These are phyloP conservation scores for Cygnus atratus DNA, from an alignment of 2,113 vertebrate species.

Conservation along the genomic window DNA sequence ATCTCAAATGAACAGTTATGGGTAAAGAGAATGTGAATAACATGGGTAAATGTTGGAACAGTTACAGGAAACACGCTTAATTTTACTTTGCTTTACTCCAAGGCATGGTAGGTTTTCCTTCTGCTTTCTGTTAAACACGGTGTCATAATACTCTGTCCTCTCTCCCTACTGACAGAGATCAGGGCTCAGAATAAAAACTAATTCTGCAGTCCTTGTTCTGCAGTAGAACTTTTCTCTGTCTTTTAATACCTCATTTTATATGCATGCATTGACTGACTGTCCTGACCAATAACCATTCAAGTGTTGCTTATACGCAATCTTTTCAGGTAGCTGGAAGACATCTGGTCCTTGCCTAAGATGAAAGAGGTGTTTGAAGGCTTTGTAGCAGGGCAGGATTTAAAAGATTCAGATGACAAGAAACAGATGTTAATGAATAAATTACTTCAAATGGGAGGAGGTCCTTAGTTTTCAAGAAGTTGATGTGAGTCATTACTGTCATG, in stretches of 20 bases:
- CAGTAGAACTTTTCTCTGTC: not conserved
- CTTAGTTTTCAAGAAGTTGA: not conserved
- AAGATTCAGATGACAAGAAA: not conserved
- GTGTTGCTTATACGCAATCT: not conserved
- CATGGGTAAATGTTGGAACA: not conserved
- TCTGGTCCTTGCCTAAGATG: not conserved
- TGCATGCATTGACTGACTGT: not conserved
- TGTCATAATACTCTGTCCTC: not conserved
- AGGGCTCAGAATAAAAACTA: not conserved
- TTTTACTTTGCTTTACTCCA: not conserved
- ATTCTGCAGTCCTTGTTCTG: not conserved
- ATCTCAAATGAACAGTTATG: not conserved
- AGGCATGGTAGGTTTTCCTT: not conserved
- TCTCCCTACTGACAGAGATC: not conserved
- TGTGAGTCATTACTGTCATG: not conserved
- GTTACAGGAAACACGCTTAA: not conserved
- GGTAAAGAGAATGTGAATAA: not conserved
- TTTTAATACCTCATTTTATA: not conserved
- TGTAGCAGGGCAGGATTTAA: not conserved
- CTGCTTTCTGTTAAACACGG: not conserved
- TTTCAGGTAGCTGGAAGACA: not conserved
- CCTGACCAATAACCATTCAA: not conserved
- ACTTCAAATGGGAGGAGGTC: not conserved
- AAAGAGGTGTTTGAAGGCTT: not conserved
- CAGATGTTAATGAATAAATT: not conserved